phyloP scores from a whole-genome alignment of 2,113 vertebrate species.

The Oryzias melastigma region DNA sequence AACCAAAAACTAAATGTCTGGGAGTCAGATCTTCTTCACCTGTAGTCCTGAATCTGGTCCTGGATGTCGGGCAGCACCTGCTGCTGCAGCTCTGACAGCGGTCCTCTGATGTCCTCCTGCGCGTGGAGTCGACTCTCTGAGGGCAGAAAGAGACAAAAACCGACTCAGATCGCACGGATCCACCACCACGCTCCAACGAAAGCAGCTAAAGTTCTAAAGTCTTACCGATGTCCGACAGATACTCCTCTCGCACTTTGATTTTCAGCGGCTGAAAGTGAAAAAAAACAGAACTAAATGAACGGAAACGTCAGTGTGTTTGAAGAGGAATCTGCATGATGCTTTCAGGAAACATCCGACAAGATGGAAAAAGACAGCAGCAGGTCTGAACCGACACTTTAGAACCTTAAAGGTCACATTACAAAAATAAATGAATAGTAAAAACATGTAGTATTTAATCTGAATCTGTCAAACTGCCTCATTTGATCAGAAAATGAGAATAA shows the following conservation, averaged over 20 bases:
- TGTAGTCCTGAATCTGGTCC: slow-evolving; percentile 92
- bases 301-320: background rate
- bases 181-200: background rate
- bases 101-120: slow-evolving; percentile 81
- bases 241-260: slow-evolving; percentile 84
- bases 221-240: slow-evolving; percentile 88
- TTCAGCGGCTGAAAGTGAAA: slow-evolving; percentile 79
- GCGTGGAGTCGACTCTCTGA: slow-evolving; percentile 83
- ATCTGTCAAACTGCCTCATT: too few relatives aligned
- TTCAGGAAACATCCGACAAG: too few relatives aligned
- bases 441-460: too few relatives aligned
- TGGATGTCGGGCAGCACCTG: slow-evolving; percentile 87
- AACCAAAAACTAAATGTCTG: too few relatives aligned
- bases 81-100: slow-evolving; percentile 88
- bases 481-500: too few relatives aligned
- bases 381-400: too few relatives aligned
- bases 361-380: too few relatives aligned
- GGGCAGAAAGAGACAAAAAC: accelerated
- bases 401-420: too few relatives aligned
- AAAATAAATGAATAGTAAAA: too few relatives aligned
- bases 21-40: slow-evolving; percentile 57
- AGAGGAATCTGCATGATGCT: background rate
- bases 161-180: too few relatives aligned
- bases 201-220: background rate
- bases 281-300: background rate